Base-by-base conservation (phyloP, 2,888 invertebrate species). In the Alcis repandata region DNA sequence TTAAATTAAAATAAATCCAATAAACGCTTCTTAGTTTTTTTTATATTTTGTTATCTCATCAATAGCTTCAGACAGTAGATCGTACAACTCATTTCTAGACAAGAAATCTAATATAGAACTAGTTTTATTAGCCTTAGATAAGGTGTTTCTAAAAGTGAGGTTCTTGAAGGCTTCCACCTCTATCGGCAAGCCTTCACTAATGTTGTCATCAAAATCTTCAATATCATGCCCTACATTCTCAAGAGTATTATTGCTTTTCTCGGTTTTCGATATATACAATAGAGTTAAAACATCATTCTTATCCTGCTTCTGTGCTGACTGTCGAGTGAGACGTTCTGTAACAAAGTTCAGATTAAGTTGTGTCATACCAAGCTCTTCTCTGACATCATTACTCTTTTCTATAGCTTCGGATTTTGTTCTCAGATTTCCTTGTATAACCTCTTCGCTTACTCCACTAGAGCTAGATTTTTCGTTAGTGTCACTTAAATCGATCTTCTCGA, bases 181-280 rank as follows among this genome's bases (percentile, higher is more conserved):
- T 57, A 78, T 77, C 51, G 72, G 70, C 15, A 78, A 19, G 3
- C 68, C 69, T 41, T 54, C 60, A 11, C 65, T 49, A 9, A 68
- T 52, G 11, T 57, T 45, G 8, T 70, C 68, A 15, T 67, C 67
- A n/a, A 71, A 63, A 38, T 72, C 68, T 15, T 69, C 62, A 11
- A 68, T 51, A 4, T 8, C 20, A 15, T 68, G 68, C 15, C 40
- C 43, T 20, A 58, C 52, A 61, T 68, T 52, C 71, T 82, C 20
- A 4, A 64, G 15, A 32, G 38, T 56, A 1, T 7, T 17, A 19
- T 59, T 63, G 13, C 2, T 13, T 46, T 52, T 66, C 11, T 85
- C 80, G 54, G 61, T 70, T 48, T 83, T 82, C n/a, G 83, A 79
- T 13, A 83, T 54, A 65, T 84, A 84, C 1, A 84, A 66, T 15